Evolutionary conservation across 2,888 invertebrate genomes (phyloP).

Genomic region (Caenorhabditis zanzibari): DNA sequence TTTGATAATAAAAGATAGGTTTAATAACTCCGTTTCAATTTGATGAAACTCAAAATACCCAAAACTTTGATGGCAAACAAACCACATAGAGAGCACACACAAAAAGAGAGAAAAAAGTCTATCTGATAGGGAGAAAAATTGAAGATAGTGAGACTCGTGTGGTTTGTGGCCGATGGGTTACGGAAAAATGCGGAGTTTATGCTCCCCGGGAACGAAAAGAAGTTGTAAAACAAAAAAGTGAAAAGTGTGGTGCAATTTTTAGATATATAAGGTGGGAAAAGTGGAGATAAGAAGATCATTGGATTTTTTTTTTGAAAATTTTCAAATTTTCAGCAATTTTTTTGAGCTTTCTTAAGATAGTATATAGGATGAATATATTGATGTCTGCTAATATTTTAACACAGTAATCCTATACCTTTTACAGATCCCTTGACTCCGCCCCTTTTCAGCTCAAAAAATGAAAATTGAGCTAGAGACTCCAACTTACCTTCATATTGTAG

Average conservation of each 20-base stretch:
- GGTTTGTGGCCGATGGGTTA: conserved; percentile 36
- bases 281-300: neutral
- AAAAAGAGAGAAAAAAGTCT: neutral
- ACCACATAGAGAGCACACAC: conserved; percentile 34
- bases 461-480: too few relatives aligned
- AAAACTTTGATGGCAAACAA: conserved; percentile 9
- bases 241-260: conserved; percentile 10
- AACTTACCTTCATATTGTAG: too few relatives aligned
- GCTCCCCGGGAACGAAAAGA: conserved; percentile 2
- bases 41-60: conserved; percentile 23
- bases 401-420: too few relatives aligned
- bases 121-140: conserved; percentile 10
- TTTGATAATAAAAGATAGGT: conserved; percentile 10
- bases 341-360: neutral
- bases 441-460: too few relatives aligned
- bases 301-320: neutral
- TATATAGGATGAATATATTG: too few relatives aligned
- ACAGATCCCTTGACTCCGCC: too few relatives aligned
- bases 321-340: neutral
- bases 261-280: conserved; percentile 5
- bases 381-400: too few relatives aligned
- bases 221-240: conserved; percentile 21
- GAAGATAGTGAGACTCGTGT: conserved; percentile 18
- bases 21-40: conserved; percentile 3
- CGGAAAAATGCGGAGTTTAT: conserved; percentile 55